phyloP scores from a whole-genome alignment of 2,888 invertebrate genomes.

The Atethmia centrago region DNA sequence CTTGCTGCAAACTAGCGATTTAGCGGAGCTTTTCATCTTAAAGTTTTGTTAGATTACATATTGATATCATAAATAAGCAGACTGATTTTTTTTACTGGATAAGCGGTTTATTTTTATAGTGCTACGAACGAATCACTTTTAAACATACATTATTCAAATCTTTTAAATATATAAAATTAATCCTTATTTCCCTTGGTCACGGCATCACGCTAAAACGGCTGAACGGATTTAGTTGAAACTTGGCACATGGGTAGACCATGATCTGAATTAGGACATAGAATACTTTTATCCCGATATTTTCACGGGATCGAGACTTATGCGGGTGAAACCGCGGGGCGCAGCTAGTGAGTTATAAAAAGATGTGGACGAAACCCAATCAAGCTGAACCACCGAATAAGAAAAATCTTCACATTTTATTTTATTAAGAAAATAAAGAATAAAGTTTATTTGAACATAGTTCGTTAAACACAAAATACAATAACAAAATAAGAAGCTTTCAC shows the following conservation, averaged over 20 bases:
- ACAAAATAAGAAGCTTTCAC: not conserved
- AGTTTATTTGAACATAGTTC: too few relatives aligned
- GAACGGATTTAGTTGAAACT: too few relatives aligned
- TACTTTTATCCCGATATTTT: too few relatives aligned
- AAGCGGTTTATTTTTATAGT: not conserved
- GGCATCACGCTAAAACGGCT: too few relatives aligned
- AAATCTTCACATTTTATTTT: not conserved
- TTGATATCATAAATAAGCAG: not conserved
- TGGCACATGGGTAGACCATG: too few relatives aligned
- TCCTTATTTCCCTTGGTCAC: too few relatives aligned
- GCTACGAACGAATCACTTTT: not conserved
- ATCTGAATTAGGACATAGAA: too few relatives aligned
- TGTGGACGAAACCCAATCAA: not conserved
- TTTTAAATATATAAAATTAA: too few relatives aligned
- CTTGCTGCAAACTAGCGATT: slow-evolving; percentile 9
- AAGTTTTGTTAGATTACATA: not conserved
- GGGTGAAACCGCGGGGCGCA: too few relatives aligned
- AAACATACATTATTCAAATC: slow-evolving; percentile 10
- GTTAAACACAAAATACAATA: too few relatives aligned
- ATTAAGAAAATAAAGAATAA: too few relatives aligned
- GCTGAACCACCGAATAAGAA: not conserved
- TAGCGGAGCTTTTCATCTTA: not conserved
- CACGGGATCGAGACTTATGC: too few relatives aligned
- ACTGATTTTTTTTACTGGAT: not conserved
- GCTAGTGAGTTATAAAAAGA: not conserved